Evolutionary conservation across 30 jellyfish, hydroid and myxozoan genomes (phyloP).

Genomic region (Turritopsis rubra): DNA sequence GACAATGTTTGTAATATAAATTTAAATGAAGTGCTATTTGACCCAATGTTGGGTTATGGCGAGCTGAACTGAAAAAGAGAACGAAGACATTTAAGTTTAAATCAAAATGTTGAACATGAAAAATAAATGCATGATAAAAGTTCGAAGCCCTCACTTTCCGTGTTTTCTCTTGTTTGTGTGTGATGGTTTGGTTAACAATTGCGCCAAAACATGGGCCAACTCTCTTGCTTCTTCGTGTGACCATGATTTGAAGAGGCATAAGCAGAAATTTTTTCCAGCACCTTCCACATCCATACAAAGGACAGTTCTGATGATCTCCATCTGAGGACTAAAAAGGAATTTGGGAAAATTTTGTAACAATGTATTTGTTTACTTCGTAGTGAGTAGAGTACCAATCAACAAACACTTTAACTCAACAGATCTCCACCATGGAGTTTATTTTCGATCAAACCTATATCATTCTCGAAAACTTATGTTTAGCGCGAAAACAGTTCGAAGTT

Average conservation of each 20-base stretch:
- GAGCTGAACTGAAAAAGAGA: slow-evolving; percentile 14
- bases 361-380: too few species aligned
- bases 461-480: too few species aligned
- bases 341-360: too few species aligned
- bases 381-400: too few species aligned
- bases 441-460: too few species aligned
- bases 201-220: slow-evolving; percentile 75
- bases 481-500: too few species aligned
- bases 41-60: slow-evolving; percentile 64
- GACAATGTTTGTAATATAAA: slow-evolving; percentile 49
- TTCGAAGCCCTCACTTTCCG: slow-evolving; percentile 58
- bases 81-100: not conserved
- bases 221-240: slow-evolving; percentile 78
- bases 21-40: slow-evolving; percentile 57
- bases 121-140: too few species aligned
- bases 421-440: too few species aligned
- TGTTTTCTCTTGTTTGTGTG: slow-evolving; percentile 44
- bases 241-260: slow-evolving; percentile 86
- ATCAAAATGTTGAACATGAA: not conserved
- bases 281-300: slow-evolving; percentile 65
- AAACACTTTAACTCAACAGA: too few species aligned
- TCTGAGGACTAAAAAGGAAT: slow-evolving; percentile 58
- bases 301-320: slow-evolving; percentile 72
- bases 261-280: slow-evolving; percentile 45
- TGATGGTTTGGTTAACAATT: slow-evolving; percentile 44